Conservation (phyloP, 1,140 invertebrate species). For the Pomacea maculata region DNA sequence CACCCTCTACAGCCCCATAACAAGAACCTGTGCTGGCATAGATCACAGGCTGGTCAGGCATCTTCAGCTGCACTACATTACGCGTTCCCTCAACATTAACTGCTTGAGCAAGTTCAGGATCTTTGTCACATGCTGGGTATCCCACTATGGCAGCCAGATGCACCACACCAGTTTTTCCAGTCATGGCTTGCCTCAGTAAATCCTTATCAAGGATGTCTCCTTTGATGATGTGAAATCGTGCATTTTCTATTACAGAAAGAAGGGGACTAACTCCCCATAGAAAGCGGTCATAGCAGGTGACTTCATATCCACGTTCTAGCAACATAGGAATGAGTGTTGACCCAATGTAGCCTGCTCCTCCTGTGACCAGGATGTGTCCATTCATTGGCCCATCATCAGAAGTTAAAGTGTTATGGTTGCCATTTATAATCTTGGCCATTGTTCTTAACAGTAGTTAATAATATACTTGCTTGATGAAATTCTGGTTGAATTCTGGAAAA, state of each 20-base stretch:
- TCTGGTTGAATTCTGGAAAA: too few species aligned
- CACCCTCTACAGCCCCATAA: constrained; percentile 52
- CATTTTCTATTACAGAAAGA: constrained; percentile 39
- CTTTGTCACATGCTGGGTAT: constrained; percentile 59
- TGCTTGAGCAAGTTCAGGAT: constrained; percentile 41
- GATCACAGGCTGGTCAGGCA: constrained; percentile 45
- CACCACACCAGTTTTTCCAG: constrained; percentile 44
- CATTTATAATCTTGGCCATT: too few species aligned
- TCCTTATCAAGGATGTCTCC: constrained; percentile 48
- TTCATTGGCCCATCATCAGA: background rate
- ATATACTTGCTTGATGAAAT: too few species aligned
- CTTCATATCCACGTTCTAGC: constrained; percentile 49
- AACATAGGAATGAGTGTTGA: constrained; percentile 53
- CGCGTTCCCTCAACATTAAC: constrained; percentile 51
- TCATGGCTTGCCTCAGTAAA: constrained; percentile 38
- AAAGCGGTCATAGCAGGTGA: constrained; percentile 53
- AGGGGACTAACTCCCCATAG: constrained; percentile 50
- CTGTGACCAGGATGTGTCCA: constrained; percentile 48
- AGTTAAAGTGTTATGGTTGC: too few species aligned
- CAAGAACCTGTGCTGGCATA: constrained; percentile 59
- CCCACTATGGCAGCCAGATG: constrained; percentile 58
- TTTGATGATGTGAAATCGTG: constrained; percentile 41
- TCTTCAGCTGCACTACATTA: constrained; percentile 44
- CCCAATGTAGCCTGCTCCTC: constrained; percentile 56
- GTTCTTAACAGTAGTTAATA: too few species aligned